Conservation (phyloP, 2,888 invertebrate genomes). For the Bursaphelenchus okinawaensis region DNA sequence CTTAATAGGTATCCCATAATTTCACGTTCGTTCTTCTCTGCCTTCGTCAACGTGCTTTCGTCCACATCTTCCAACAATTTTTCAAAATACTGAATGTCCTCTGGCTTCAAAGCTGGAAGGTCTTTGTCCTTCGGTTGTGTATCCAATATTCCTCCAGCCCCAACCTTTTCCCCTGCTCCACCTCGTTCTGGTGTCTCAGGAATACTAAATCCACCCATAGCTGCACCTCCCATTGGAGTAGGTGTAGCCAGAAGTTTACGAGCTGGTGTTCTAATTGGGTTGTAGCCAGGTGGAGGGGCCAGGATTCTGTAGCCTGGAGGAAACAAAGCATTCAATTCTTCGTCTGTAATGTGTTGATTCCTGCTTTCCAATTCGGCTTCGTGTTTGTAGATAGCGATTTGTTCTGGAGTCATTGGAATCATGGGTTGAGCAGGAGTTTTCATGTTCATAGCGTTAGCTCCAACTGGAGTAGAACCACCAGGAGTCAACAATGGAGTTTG, state of each 20-base stretch:
- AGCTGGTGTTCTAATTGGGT: slow-evolving; percentile 92
- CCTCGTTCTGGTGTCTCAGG: slow-evolving; percentile 63
- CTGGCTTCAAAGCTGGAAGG: slow-evolving; percentile 97
- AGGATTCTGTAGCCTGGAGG: slow-evolving; percentile 90
- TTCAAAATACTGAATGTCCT: slow-evolving; percentile 99
- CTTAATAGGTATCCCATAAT: slow-evolving; percentile 97
- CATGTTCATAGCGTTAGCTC: slow-evolving; percentile 91
- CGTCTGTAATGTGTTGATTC: slow-evolving; percentile 89
- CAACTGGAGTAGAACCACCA: slow-evolving; percentile 62
- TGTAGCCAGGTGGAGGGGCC: slow-evolving; percentile 88
- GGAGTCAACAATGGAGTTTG: slow-evolving; percentile 60
- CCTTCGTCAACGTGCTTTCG: slow-evolving; percentile 74
- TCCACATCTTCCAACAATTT: slow-evolving; percentile 95
- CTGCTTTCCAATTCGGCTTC: slow-evolving; percentile 88
- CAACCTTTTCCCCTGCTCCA: slow-evolving; percentile 45
- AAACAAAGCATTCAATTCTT: slow-evolving; percentile 93
- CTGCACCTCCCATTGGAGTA: slow-evolving; percentile 71
- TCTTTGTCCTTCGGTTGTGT: slow-evolving; percentile 92
- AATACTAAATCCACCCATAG: slow-evolving; percentile 85
- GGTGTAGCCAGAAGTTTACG: slow-evolving; percentile 95
- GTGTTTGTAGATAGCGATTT: slow-evolving; percentile 70
- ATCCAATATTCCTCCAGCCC: slow-evolving; percentile 63
- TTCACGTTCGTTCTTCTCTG: slow-evolving; percentile 95
- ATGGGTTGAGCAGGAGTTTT: slow-evolving; percentile 92
- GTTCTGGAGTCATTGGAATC: slow-evolving; percentile 93